phyloP scores from a whole-genome alignment of 1,140 invertebrate species.

The Trachymyrmex cornetzi region DNA sequence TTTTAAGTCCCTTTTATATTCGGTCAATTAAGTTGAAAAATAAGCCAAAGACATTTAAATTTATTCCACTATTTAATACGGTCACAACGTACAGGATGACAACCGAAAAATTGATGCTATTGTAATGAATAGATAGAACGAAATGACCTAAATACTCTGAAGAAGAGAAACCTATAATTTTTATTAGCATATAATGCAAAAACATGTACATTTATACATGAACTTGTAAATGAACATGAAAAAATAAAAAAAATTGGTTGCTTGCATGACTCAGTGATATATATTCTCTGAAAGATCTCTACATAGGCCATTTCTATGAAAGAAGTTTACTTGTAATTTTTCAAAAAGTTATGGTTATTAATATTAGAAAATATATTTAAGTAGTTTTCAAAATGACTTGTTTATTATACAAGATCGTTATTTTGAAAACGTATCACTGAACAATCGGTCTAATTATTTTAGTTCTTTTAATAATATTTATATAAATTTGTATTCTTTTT shows the following conservation, averaged over 20 bases:
- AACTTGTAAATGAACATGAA: background rate
- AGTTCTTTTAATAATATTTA: background rate
- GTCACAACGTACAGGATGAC: background rate
- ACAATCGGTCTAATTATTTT: background rate
- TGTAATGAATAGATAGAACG: background rate
- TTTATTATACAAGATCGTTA: background rate
- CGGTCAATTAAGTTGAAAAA: background rate
- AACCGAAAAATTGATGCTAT: background rate
- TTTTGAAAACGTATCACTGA: background rate
- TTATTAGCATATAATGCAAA: constrained; percentile 5
- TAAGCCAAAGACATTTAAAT: background rate
- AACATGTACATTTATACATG: background rate
- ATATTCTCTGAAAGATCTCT: background rate
- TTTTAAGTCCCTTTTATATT: background rate
- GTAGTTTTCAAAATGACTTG: background rate
- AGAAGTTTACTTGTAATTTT: background rate
- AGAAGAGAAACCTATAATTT: background rate
- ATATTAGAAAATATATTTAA: background rate
- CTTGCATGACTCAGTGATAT: background rate
- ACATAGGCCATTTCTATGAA: background rate
- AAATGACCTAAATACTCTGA: background rate
- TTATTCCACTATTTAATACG: background rate
- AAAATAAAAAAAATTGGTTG: background rate
- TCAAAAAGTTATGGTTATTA: background rate
- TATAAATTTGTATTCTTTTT: background rate